Conservation (phyloP, 2,888 invertebrate genomes). For the Ophion obscuratus region DNA sequence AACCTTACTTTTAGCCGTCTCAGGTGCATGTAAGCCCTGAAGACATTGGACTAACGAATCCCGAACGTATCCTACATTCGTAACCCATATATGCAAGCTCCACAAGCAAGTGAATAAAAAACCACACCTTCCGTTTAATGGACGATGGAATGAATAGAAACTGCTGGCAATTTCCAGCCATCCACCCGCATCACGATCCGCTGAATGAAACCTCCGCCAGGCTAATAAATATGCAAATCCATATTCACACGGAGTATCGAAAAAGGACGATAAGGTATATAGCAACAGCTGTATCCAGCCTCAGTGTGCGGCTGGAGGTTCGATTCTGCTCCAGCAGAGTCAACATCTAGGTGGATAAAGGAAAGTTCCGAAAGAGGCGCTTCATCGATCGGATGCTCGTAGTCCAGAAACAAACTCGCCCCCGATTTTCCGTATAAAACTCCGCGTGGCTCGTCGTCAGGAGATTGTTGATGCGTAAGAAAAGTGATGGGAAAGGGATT, state of each 20-base stretch:
- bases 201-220: background rate
- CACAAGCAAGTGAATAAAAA: background rate
- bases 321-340: constrained; percentile 19
- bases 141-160: background rate
- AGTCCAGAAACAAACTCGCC: constrained; percentile 31
- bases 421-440: constrained; percentile 44
- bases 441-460: constrained; percentile 41
- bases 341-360: constrained; percentile 14
- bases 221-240: constrained; percentile 18
- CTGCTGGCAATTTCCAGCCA: background rate
- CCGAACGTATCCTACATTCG: too few relatives aligned
- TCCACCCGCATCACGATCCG: constrained; percentile 1
- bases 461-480: constrained; percentile 53
- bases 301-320: background rate
- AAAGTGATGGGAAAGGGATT: constrained; percentile 20
- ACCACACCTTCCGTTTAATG: background rate
- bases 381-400: constrained; percentile 41
- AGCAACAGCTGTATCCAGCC: constrained; percentile 3
- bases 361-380: constrained; percentile 37
- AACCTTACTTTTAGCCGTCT: too few relatives aligned
- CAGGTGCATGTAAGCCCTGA: too few relatives aligned
- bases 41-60: too few relatives aligned
- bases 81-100: too few relatives aligned
- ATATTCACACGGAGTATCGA: constrained; percentile 9
- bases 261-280: background rate